A percentile compares a stretch with the other conserved stretches of the same genome.
Evolutionary conservation across 2,888 invertebrate genomes (phyloP).

Genomic region (Crocallis elinguaria): DNA sequence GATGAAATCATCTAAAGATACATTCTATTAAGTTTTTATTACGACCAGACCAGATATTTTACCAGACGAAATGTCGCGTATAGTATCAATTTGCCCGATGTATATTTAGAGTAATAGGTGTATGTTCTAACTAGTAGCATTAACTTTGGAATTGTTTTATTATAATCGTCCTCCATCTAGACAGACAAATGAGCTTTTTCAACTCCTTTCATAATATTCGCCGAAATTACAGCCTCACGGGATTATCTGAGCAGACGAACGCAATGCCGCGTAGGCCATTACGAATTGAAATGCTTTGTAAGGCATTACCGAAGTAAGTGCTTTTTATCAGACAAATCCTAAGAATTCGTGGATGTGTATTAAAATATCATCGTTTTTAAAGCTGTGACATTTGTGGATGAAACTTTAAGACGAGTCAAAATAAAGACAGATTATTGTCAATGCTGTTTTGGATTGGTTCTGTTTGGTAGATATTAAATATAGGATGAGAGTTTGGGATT

Average conservation of each 20-base stretch:
- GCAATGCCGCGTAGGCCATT: constrained; percentile 12
- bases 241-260: constrained; percentile 12
- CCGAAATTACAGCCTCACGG: constrained; percentile 14
- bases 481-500: no score
- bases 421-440: no score
- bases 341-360: not conserved
- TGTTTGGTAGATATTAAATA: no score
- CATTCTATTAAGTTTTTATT: constrained; percentile 35
- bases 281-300: constrained; percentile 11
- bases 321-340: not conserved
- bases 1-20: constrained; percentile 34
- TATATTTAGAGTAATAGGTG: constrained; percentile 7
- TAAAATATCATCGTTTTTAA: not conserved
- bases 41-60: not conserved
- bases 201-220: constrained; percentile 19
- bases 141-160: constrained; percentile 19
- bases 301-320: not conserved
- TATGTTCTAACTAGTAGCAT: constrained; percentile 7
- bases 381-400: not conserved
- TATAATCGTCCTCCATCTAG: constrained; percentile 13
- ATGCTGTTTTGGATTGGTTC: no score
- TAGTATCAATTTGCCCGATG: constrained; percentile 12
- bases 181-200: constrained; percentile 26
- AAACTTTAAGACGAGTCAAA: no score
- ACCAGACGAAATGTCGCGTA: constrained; percentile 22